Evolutionary conservation across 64 coral and sea anemone species (phyloP).

Genomic region (Acropora yongei): DNA sequence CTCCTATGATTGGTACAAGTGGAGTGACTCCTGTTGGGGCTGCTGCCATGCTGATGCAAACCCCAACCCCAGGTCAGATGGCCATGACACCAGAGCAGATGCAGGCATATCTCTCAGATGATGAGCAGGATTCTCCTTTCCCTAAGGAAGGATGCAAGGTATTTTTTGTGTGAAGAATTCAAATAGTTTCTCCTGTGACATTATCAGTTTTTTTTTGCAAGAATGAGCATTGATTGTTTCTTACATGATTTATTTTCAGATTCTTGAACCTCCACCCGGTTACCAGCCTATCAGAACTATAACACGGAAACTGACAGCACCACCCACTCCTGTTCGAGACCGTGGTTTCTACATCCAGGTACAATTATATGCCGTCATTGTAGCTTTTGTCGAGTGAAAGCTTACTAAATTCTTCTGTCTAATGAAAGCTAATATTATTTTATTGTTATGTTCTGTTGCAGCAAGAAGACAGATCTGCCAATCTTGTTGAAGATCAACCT

Average conservation of each 20-base stretch:
- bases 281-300: constrained; percentile 98
- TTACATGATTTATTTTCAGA: constrained; percentile 32
- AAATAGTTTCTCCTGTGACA: not conserved
- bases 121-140: constrained; percentile 89
- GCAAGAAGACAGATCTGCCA: constrained; percentile 94
- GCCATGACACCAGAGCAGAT: constrained; percentile 99
- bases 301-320: constrained; percentile 90
- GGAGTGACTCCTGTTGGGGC: constrained; percentile 90
- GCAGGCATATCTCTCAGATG: constrained; percentile 98
- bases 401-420: no score
- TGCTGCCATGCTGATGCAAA: constrained; percentile 98
- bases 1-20: constrained; percentile 96
- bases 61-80: constrained; percentile 95
- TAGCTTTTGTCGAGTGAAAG: no score
- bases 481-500: constrained; percentile 98
- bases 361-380: not conserved
- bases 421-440: no score
- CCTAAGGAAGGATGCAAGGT: constrained; percentile 99
- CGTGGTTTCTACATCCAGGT: constrained; percentile 98
- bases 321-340: constrained; percentile 92
- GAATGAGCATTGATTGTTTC: no score
- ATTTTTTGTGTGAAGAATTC: not conserved
- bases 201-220: not conserved
- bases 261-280: constrained; percentile 96
- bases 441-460: not conserved